These are phyloP conservation scores for Idris sp. DNA, from an alignment of 1,140 invertebrate genomes.

Conservation along the genomic window DNA sequence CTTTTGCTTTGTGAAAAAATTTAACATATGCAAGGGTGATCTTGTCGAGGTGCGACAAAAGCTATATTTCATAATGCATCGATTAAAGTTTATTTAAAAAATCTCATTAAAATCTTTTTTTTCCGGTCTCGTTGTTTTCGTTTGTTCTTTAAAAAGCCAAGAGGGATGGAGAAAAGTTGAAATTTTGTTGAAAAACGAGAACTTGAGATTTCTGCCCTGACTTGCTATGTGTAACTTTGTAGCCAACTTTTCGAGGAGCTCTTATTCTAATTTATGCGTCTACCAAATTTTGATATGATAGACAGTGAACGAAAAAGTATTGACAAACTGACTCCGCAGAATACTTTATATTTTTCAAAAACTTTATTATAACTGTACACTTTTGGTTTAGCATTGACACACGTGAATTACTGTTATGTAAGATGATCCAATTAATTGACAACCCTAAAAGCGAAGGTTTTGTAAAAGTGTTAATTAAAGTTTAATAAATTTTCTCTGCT, in stretches of 20 bases:
- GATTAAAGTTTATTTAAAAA: constrained; percentile 47
- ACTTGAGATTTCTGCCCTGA: constrained; percentile 25
- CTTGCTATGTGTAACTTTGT: constrained; percentile 38
- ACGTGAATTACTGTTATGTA: no score
- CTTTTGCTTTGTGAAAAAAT: constrained; percentile 4
- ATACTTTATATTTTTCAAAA: no score
- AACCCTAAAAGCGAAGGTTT: no score
- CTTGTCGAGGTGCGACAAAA: constrained; percentile 15
- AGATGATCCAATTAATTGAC: no score
- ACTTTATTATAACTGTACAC: no score
- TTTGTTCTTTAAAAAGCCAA: constrained; percentile 36
- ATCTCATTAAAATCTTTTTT: constrained; percentile 51
- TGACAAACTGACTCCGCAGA: constrained; percentile 24
- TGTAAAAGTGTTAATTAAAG: no score
- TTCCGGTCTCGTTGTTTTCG: constrained; percentile 16
- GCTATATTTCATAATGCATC: constrained; percentile 29
- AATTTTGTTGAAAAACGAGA: constrained; percentile 31
- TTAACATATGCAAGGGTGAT: constrained; percentile 1
- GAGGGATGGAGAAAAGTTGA: constrained; percentile 33
- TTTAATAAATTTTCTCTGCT: no score
- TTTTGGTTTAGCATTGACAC: no score
- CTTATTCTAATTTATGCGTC: constrained; percentile 54
- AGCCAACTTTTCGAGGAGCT: constrained; percentile 35
- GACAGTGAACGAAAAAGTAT: constrained; percentile 51
- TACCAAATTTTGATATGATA: constrained; percentile 50